Evolutionary conservation across 1,140 invertebrate genomes (phyloP), one percentile per base, ranked within the genome.

Genomic region (Medauroidea extradentata): DNA sequence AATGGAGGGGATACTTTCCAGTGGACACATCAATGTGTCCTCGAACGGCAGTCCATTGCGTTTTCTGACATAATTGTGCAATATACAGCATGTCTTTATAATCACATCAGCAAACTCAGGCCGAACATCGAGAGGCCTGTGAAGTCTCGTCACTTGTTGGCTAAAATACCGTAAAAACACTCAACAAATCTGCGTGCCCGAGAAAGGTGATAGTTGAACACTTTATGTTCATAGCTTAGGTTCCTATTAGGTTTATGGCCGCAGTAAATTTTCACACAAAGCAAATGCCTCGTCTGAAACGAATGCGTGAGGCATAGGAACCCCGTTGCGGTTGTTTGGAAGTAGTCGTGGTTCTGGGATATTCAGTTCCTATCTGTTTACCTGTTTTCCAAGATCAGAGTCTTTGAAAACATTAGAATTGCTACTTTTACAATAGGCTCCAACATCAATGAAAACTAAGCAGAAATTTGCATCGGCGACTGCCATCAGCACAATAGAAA

Each of bases 211-310:
- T 76, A 75, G 59, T 75, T 74, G 57, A 67, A 73, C 21, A 72
- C 64, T 52, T 60, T 51, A 62, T 78, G 68, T 43, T 69, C 52
- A 23, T 68, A 34, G 44, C 61, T 53, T 29, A 75, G 55, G 27
- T 66, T 21, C 42, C 62, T 64, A 16, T 67, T 61, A 27, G 70
- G 69, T 63, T n/a, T 71, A 80, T 48, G 77, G 75, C 53, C 71
- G 65, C 73, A 80, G 75, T 49, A 79, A 57, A 57, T 72, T 71
- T 44, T 41, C 23, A 38, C 59, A 65, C 25, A 78, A 65, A 48
- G 72, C 65, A 65, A 79, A 81, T 34, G 74, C 75, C 55, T 72
- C 72, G 69, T 81, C 77, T 14, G 2, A 13, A n/a, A n/a, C n/a
- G n/a, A 38, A 41, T 9, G 23, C 51, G 14, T 34, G 23, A 2